Conservation (phyloP, 1,140 invertebrate genomes). For the Diabrotica undecimpunctata region DNA sequence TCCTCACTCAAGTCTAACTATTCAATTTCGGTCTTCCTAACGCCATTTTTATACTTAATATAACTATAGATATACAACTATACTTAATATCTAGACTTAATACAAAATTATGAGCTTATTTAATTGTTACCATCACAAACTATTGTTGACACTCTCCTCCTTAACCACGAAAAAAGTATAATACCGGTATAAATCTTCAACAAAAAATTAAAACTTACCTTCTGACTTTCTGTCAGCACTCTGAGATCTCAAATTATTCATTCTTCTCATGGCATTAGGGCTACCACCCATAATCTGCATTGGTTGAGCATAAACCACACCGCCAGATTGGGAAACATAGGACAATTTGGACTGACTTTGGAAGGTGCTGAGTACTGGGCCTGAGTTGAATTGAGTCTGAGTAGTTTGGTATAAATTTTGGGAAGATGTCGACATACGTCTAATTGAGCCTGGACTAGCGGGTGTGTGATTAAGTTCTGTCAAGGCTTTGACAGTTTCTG, state of each 20-base stretch:
- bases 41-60: no score
- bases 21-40: no score
- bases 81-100: no score
- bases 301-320: constrained; percentile 53
- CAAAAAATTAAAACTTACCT: constrained; percentile 45
- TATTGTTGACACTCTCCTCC: no score
- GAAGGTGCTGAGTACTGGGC: constrained; percentile 50
- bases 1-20: no score
- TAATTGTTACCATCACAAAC: no score
- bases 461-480: constrained; percentile 83
- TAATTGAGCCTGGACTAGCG: constrained; percentile 73
- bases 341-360: constrained; percentile 50
- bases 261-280: constrained; percentile 49
- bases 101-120: no score
- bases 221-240: constrained; percentile 55
- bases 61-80: no score
- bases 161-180: no score
- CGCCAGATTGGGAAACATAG: constrained; percentile 44
- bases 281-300: constrained; percentile 49
- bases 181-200: no score
- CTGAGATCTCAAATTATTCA: constrained; percentile 50
- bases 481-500: constrained; percentile 80
- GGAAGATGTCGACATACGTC: constrained; percentile 52
- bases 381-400: constrained; percentile 9
- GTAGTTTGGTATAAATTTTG: constrained; percentile 37